Base-by-base conservation (phyloP, 2,797 vertebrate genomes). In the Xenentodon cancila region DNA sequence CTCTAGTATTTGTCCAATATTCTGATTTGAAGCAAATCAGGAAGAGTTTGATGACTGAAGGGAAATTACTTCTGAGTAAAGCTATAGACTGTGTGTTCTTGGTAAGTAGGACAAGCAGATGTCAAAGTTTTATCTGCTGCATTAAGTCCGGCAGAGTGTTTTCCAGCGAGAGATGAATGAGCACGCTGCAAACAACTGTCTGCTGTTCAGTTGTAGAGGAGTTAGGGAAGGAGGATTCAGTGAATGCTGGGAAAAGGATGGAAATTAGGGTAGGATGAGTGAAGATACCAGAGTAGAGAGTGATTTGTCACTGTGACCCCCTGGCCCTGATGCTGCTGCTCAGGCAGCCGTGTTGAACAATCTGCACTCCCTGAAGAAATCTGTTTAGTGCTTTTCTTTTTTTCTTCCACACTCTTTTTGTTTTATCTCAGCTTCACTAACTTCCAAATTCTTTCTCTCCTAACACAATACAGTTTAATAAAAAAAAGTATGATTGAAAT, bases 51-150 rank as follows among this genome's bases (percentile, higher is more conserved):
- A 44, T 74, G 63, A 73, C 56, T 0, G 34, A 58, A 27, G 42
- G 58, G 6, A 64, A 40, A 51, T 15, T 63, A 65, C 59, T 57
- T 65, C 40, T 4, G 42, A 71, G 84, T 63, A 82, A 71, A 83
- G 81, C 84, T 55, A 76, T 75, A 79, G 74, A 85, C 87, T 85
- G 81, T 79, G 79, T 44, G 54, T 84, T 69, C 32, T 69, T 77
- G 43, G 53, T 83, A 92, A 91, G 88, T 91, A 89, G 91, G 90
- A 74, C 78, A 43, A 89, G 75, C 93, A 93, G 92, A 93, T 93
- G 92, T 92, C 81, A 82, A 84, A 75, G 85, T 79, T 81, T 89
- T 86, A 91, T 93, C 79, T 82, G 80, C 84, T 77, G 84, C 81
- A 84, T 90, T 89, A 90, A 91, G 84, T 91, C 87, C 85, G 88